phyloP scores from a whole-genome alignment of 1,140 invertebrate genomes.

The Bombus vancouverensis region DNA sequence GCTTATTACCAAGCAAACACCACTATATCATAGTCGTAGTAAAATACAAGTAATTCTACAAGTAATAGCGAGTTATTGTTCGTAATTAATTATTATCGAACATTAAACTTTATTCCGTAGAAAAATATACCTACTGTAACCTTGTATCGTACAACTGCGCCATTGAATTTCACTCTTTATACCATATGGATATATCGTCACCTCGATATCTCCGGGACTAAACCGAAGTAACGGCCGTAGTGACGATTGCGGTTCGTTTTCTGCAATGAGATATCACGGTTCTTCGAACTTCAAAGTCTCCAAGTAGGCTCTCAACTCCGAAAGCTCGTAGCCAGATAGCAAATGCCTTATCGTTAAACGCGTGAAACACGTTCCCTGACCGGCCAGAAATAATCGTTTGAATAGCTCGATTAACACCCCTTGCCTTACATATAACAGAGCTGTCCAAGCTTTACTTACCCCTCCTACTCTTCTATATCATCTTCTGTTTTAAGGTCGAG shows the following conservation, averaged over 20 bases:
- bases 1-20: too few species aligned
- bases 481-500: too few species aligned
- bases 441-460: background rate
- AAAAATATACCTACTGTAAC: background rate
- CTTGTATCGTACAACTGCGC: background rate
- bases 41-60: too few species aligned
- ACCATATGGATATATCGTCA: background rate
- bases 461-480: too few species aligned
- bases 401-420: constrained; percentile 28
- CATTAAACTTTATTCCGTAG: background rate
- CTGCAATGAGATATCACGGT: background rate
- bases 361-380: constrained; percentile 51
- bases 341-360: constrained; percentile 36
- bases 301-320: too few species aligned
- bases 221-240: background rate
- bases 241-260: background rate
- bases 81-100: too few species aligned
- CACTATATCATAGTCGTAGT: too few species aligned
- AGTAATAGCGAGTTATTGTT: too few species aligned
- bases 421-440: background rate
- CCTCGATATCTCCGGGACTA: background rate
- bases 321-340: background rate
- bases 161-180: too few species aligned
- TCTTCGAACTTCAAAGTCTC: background rate
- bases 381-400: constrained; percentile 54